These are phyloP conservation scores for Drosophila greeni DNA, from an alignment of 2,888 invertebrate species.

Conservation along the genomic window DNA sequence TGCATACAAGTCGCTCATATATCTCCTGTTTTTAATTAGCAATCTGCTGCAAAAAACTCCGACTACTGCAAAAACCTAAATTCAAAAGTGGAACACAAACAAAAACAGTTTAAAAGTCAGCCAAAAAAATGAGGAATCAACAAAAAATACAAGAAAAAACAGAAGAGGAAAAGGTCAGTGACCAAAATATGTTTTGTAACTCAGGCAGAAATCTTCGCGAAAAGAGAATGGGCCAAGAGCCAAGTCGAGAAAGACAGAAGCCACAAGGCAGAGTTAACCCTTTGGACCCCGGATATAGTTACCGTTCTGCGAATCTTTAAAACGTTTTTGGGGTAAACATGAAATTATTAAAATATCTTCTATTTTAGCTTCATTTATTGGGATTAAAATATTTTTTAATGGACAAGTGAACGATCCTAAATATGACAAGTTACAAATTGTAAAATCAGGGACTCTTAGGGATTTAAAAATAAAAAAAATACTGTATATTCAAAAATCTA, in stretches of 20 bases:
- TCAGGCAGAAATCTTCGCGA: conserved; percentile 55
- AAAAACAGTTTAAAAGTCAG: conserved; percentile 55
- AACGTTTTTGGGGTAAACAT: neutral
- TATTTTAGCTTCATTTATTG: neutral
- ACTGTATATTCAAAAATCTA: too few relatives aligned
- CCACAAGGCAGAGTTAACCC: conserved; percentile 45
- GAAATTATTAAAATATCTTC: neutral
- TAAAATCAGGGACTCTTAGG: too few relatives aligned
- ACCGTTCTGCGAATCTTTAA: conserved; percentile 10
- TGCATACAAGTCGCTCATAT: conserved; percentile 30
- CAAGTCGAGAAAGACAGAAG: conserved; percentile 40
- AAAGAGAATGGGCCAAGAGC: conserved; percentile 60
- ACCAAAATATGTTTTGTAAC: conserved; percentile 77
- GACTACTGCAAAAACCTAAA: conserved; percentile 51
- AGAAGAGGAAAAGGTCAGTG: conserved; percentile 77
- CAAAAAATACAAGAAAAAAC: conserved; percentile 42
- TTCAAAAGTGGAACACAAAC: conserved; percentile 66
- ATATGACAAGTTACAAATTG: too few relatives aligned
- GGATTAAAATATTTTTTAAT: neutral
- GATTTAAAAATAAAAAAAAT: too few relatives aligned
- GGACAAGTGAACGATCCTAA: neutral
- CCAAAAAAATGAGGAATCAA: conserved; percentile 36
- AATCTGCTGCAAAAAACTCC: conserved; percentile 36
- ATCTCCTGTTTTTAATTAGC: conserved; percentile 43
- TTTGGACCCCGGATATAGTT: conserved; percentile 36